phyloP scores from a whole-genome alignment of 2,888 invertebrate species.

The Archips xylosteana region DNA sequence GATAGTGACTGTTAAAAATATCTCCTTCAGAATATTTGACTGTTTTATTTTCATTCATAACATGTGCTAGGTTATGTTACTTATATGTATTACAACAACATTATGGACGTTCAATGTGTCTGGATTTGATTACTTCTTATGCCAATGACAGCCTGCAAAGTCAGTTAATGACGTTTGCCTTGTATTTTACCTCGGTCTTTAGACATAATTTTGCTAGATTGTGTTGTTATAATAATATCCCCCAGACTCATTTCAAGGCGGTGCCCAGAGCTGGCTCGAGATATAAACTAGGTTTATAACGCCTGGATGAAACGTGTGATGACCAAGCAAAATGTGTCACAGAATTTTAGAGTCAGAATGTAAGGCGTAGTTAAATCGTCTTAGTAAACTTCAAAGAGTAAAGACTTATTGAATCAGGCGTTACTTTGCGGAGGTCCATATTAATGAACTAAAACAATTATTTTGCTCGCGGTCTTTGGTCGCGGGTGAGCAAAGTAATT shows the following conservation, averaged over 20 bases:
- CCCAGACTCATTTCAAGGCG: conserved; percentile 30
- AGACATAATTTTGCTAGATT: conserved; percentile 19
- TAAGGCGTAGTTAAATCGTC: background rate
- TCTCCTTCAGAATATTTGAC: background rate
- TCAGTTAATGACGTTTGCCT: conserved; percentile 17
- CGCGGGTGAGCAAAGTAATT: too few relatives aligned
- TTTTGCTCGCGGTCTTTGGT: too few relatives aligned
- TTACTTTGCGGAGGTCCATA: too few relatives aligned
- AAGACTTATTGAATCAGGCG: too few relatives aligned
- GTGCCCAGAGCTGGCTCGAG: conserved; percentile 15
- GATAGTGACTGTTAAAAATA: too few relatives aligned
- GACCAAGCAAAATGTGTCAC: conserved; percentile 1
- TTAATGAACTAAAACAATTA: too few relatives aligned
- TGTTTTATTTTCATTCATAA: background rate
- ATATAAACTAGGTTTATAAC: conserved; percentile 15
- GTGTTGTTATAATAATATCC: conserved; percentile 26
- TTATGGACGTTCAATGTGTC: too few relatives aligned
- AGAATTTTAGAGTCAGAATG: background rate
- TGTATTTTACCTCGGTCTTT: conserved; percentile 22
- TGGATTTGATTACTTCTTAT: background rate
- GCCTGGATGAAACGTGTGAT: conserved; percentile 1
- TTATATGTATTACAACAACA: too few relatives aligned
- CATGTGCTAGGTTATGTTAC: too few relatives aligned
- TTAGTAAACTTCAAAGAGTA: background rate
- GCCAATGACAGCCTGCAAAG: conserved; percentile 16